Conservation (phyloP, 2,888 invertebrate genomes). For the Chironomus tentans region DNA sequence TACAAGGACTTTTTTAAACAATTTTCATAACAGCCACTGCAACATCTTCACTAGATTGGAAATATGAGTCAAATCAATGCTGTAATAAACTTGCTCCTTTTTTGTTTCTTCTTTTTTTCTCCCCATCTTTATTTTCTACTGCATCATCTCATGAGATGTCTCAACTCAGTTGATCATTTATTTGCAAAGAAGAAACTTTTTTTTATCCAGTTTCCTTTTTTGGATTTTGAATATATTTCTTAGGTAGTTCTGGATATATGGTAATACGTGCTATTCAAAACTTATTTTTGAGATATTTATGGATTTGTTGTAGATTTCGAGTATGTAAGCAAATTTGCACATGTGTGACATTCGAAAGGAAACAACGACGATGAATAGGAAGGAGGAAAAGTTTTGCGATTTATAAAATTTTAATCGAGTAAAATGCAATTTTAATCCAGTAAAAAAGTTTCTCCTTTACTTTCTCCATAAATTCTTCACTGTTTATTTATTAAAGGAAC, state of each 20-base stretch:
- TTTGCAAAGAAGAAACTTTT: neutral
- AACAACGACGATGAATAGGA: no score
- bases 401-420: conserved; percentile 6
- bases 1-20: neutral
- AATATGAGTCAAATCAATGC: conserved; percentile 5
- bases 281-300: neutral
- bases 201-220: neutral
- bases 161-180: neutral
- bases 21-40: neutral
- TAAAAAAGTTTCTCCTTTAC: no score
- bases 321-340: neutral
- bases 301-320: neutral
- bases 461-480: no score
- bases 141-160: neutral
- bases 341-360: neutral
- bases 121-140: neutral
- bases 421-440: neutral
- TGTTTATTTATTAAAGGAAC: no score
- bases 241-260: conserved; percentile 3
- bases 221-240: neutral
- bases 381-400: neutral
- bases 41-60: neutral
- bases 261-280: neutral
- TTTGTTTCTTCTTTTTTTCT: no score
- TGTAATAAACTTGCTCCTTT: neutral